Percentiles rank a stretch among this genome's conserved stretches.
Conservation (phyloP, 2,113 vertebrate species). For the Martes martes region DNA sequence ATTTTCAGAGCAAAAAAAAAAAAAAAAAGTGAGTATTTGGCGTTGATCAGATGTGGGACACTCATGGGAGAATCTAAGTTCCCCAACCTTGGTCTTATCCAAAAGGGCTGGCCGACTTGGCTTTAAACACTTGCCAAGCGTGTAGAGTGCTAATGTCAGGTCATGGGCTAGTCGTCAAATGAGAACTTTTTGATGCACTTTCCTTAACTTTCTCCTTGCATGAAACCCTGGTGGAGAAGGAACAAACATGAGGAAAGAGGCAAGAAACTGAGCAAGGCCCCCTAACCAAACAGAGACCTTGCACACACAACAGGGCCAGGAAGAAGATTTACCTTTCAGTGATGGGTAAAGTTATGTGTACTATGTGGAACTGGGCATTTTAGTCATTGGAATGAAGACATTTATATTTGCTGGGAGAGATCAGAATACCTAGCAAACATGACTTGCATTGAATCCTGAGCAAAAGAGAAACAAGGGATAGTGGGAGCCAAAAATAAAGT, state of each 20-base stretch:
- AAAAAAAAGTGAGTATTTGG: not conserved
- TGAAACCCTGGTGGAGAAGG: not conserved
- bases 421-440: not conserved
- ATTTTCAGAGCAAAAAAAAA: not conserved
- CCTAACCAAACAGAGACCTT: not conserved
- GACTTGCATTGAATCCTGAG: not conserved
- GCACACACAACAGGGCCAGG: not conserved
- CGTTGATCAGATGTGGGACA: not conserved
- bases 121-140: not conserved
- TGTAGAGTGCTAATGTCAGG: not conserved
- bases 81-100: not conserved
- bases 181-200: not conserved
- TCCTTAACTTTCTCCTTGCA: not conserved
- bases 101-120: not conserved
- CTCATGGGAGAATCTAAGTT: not conserved
- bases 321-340: not conserved
- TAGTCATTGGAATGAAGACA: not conserved
- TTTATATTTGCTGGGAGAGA: not conserved
- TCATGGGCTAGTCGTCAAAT: not conserved
- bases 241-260: not conserved
- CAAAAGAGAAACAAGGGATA: not conserved
- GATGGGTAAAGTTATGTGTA: fast-evolving
- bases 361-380: not conserved
- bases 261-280: not conserved
- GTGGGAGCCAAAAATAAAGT: not conserved